These are phyloP conservation scores for Asarcornis scutulata DNA, from an alignment of 2,113 vertebrate genomes.

Conservation along the genomic window DNA sequence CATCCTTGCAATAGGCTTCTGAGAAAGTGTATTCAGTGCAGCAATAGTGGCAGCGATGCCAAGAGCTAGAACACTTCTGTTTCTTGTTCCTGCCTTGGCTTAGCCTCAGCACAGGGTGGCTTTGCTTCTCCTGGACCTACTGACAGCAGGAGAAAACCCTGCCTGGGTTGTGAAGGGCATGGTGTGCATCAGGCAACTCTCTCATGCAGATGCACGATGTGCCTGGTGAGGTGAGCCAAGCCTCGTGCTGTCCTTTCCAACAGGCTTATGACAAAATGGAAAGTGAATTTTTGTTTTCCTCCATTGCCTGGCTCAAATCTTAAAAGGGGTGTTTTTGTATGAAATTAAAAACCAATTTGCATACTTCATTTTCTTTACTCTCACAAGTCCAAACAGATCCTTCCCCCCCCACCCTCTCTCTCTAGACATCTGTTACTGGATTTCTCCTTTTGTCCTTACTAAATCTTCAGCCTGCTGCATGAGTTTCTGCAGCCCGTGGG, in stretches of 20 bases:
- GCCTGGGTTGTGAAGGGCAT: accelerated
- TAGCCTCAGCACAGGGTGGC: background rate
- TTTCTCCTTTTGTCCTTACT: conserved; percentile 11
- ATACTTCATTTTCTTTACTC: conserved; percentile 32
- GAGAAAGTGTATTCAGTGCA: background rate
- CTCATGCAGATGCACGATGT: accelerated
- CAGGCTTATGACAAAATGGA: background rate
- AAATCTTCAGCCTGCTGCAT: background rate
- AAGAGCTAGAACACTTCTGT: background rate
- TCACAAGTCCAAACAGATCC: conserved; percentile 45
- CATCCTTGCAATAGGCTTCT: background rate
- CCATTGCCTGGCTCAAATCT: background rate
- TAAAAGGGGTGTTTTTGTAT: background rate
- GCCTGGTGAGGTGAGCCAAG: background rate
- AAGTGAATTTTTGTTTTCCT: background rate
- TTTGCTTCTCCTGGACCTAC: background rate
- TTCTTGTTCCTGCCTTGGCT: background rate
- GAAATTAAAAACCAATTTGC: conserved; percentile 19
- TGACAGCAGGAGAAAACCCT: background rate
- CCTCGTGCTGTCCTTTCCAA: background rate
- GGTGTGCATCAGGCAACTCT: background rate
- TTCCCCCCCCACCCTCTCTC: conserved; percentile 26
- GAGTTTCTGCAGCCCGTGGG: background rate
- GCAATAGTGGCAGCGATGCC: accelerated
- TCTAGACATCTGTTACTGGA: conserved; percentile 51